A percentile compares a stretch with the other conserved stretches of the same genome.
These are phyloP conservation scores for Mantis religiosa DNA, from an alignment of 2,888 invertebrate species.

Conservation along the genomic window DNA sequence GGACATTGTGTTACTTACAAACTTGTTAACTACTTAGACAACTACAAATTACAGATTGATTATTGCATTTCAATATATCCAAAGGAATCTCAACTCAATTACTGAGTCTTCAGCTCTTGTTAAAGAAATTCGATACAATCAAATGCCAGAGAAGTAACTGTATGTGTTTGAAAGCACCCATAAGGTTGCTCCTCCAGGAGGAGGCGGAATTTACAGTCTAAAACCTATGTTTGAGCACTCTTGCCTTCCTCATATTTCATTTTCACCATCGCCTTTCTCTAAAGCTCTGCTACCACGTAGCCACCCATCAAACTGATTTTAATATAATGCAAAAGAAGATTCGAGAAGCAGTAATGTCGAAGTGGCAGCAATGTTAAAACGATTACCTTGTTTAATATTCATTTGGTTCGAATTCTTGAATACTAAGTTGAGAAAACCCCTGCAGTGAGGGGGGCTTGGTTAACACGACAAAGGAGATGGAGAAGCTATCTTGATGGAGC, in stretches of 20 bases:
- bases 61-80: background rate
- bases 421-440: conserved; percentile 37
- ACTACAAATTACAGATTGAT: background rate
- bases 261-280: no score
- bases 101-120: background rate
- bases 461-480: background rate
- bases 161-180: background rate
- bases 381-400: conserved; percentile 44
- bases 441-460: background rate
- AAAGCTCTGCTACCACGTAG: background rate
- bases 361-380: conserved; percentile 39
- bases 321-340: conserved; percentile 1
- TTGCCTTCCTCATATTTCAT: no score
- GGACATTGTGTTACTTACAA: background rate
- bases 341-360: conserved; percentile 10
- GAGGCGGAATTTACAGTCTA: no score
- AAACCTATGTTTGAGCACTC: no score
- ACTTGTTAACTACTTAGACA: background rate
- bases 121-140: background rate
- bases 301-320: conserved; percentile 9
- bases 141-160: background rate
- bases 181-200: background rate
- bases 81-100: background rate
- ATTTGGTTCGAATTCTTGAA: conserved; percentile 42
- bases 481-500: background rate